These are phyloP conservation scores for Carabus problematicus DNA, from an alignment of 2,888 invertebrate genomes.

Conservation along the genomic window DNA sequence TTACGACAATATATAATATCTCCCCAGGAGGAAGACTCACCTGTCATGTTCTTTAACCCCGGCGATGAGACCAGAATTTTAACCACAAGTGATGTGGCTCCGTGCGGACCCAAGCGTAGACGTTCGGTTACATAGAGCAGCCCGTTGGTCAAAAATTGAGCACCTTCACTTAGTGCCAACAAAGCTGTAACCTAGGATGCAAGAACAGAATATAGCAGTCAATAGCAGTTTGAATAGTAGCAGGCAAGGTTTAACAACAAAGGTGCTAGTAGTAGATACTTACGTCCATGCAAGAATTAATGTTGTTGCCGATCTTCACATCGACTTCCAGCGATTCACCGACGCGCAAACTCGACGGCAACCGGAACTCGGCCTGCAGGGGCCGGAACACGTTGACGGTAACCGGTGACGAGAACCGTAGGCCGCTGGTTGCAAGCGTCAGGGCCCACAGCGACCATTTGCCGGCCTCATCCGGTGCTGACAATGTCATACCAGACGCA, in stretches of 20 bases:
- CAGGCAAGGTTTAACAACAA: too few species aligned
- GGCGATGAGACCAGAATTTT: conserved; percentile 69
- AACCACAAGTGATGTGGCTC: conserved; percentile 71
- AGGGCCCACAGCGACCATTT: conserved; percentile 72
- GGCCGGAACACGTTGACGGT: conserved; percentile 69
- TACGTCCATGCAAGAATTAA: conserved; percentile 74
- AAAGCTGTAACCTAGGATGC: conserved; percentile 68
- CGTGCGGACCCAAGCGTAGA: conserved; percentile 69
- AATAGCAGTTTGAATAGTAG: too few species aligned
- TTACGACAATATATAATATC: too few species aligned
- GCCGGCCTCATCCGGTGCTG: conserved; percentile 69
- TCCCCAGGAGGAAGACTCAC: conserved; percentile 54
- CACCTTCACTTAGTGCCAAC: conserved; percentile 69
- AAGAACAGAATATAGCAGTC: conserved; percentile 5
- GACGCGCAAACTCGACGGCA: conserved; percentile 67
- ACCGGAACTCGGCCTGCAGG: conserved; percentile 67
- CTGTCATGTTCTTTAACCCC: conserved; percentile 71
- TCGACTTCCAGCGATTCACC: conserved; percentile 73
- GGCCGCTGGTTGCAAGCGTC: conserved; percentile 62
- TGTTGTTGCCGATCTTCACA: conserved; percentile 72
- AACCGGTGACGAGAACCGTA: conserved; percentile 66
- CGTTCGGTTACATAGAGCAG: conserved; percentile 71
- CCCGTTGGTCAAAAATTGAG: conserved; percentile 70
- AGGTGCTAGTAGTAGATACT: conserved; percentile 60
- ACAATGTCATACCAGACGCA: conserved; percentile 66